These are phyloP conservation scores for Pithys albifrons DNA, from an alignment of 2,113 vertebrate species.

Conservation along the genomic window DNA sequence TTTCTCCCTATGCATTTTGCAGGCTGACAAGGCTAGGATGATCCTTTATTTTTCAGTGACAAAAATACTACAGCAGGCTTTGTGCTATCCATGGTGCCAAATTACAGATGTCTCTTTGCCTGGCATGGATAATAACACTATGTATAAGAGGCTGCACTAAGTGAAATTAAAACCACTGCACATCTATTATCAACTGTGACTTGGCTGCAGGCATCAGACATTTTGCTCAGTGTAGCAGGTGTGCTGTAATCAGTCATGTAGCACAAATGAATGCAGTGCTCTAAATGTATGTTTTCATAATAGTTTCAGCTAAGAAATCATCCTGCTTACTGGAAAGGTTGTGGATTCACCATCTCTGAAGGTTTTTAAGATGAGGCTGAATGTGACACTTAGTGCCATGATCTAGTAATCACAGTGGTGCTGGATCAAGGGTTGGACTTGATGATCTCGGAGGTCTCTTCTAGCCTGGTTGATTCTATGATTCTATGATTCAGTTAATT, in stretches of 20 bases:
- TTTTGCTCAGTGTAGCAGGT: not conserved
- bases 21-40: not conserved
- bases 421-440: too few species aligned
- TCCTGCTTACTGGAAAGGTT: not conserved
- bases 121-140: not conserved
- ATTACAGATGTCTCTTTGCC: not conserved
- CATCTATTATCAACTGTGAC: not conserved
- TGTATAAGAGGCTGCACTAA: not conserved
- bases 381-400: too few species aligned
- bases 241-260: not conserved
- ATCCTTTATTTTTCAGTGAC: not conserved
- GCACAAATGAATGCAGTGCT: not conserved
- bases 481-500: not conserved
- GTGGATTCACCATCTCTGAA: too few species aligned
- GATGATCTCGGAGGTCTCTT: too few species aligned
- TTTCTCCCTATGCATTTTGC: not conserved
- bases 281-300: not conserved
- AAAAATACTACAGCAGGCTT: not conserved
- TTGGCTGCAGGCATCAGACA: not conserved
- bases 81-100: not conserved
- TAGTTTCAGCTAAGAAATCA: not conserved
- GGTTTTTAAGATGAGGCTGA: too few species aligned
- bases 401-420: too few species aligned
- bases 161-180: not conserved
- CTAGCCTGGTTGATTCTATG: too few species aligned